phyloP scores from a whole-genome alignment of 2,797 vertebrate genomes.

The Meda fulgida region DNA sequence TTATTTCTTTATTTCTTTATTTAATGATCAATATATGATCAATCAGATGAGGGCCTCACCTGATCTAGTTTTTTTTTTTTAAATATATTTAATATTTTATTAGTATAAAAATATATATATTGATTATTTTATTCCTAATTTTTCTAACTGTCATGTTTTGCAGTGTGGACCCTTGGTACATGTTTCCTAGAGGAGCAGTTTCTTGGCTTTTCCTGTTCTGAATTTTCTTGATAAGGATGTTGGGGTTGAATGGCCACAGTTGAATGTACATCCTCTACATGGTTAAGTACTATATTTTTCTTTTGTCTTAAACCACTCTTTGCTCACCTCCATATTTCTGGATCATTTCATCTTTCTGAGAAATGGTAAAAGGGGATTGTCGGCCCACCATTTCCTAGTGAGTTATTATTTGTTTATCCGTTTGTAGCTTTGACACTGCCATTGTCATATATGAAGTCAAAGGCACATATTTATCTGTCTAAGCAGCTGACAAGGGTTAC shows the following conservation, averaged over 20 bases:
- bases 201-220: not conserved
- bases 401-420: constrained; percentile 48
- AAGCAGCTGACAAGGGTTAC: constrained; percentile 44
- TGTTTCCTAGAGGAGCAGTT: not conserved
- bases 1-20: not conserved
- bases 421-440: constrained; percentile 46
- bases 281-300: constrained; percentile 36
- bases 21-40: not conserved
- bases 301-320: constrained; percentile 28
- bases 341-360: constrained; percentile 21
- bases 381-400: constrained; percentile 35
- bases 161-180: not conserved
- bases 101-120: not conserved
- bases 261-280: constrained; percentile 12
- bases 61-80: no score
- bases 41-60: not conserved
- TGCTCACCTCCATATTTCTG: not conserved
- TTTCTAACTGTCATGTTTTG: not conserved
- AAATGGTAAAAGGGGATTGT: constrained; percentile 21
- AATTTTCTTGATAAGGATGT: constrained; percentile 16
- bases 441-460: constrained; percentile 56
- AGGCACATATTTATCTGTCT: constrained; percentile 56
- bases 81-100: not conserved
- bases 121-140: not conserved
- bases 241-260: constrained; percentile 7